Evolutionary conservation across 1,140 invertebrate genomes (phyloP).

Genomic region (Zophobas atratus): DNA sequence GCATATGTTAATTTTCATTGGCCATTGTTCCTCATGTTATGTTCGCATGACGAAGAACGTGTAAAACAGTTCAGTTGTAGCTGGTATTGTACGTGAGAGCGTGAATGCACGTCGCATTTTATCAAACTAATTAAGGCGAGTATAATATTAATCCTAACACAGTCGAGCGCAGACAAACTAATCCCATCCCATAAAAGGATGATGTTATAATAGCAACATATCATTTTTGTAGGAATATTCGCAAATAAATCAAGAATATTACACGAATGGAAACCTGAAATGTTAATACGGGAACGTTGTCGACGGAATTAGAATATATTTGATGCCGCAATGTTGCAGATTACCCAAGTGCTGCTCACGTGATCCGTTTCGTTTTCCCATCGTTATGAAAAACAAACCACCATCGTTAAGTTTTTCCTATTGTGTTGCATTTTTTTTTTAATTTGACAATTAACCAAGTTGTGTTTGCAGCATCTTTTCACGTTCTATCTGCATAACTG

Average conservation of each 20-base stretch:
- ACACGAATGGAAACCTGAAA: conserved; percentile 45
- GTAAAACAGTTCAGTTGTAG: conserved; percentile 48
- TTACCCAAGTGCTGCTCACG: conserved; percentile 24
- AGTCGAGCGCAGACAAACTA: conserved; percentile 48
- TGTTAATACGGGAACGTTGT: conserved; percentile 36
- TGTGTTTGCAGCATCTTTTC: conserved; percentile 48
- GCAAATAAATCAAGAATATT: conserved; percentile 47
- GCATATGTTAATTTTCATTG: conserved; percentile 47
- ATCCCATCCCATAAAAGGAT: conserved; percentile 47
- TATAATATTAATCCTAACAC: conserved; percentile 49
- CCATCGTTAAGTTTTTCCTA: background rate
- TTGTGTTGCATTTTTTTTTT: background rate
- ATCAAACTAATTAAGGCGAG: conserved; percentile 50
- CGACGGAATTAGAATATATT: conserved; percentile 46
- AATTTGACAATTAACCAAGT: conserved; percentile 41
- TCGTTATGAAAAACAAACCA: conserved; percentile 11
- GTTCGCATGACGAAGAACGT: conserved; percentile 46
- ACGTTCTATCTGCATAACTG: conserved; percentile 58
- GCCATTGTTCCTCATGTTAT: conserved; percentile 46
- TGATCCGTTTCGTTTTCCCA: background rate
- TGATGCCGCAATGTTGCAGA: conserved; percentile 25
- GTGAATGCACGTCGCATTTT: conserved; percentile 49
- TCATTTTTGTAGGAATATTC: conserved; percentile 47
- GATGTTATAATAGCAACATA: conserved; percentile 48
- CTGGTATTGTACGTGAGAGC: conserved; percentile 46